Base-by-base conservation (phyloP, 2,797 vertebrate genomes). In the Diceros bicornis region DNA sequence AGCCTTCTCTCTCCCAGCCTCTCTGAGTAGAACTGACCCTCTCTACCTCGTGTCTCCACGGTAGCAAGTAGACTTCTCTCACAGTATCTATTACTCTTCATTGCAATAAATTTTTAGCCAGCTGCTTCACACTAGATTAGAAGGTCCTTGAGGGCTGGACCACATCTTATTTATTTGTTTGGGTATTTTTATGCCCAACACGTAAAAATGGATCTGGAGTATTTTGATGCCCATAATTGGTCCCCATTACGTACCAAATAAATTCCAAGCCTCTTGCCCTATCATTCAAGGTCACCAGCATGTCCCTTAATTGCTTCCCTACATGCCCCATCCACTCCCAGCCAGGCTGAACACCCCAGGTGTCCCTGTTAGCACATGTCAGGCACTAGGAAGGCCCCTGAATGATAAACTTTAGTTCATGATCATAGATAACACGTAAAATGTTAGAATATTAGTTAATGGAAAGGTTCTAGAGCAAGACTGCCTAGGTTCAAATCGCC, bases 301-400 rank as follows among this genome's bases (percentile, higher is more conserved):
- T 61, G 6, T 14, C 61, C 8, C 62, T 50, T 69, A 50, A 74
- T 69, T 34, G 32, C 25, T 79, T 78, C n/a, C 25, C 59, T 34
- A 5, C 7, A 7, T 34, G 21, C 27, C 44, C 23, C 32, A 21
- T 44, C 44, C 34, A n/a, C 44, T 50, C 41, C 55, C 59, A 64
- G 32, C 12, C 37, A 57, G 7, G 62, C n/a, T n/a, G 9, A 57
- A 68, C 3, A 6, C 25, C 12, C 32, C 1, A 1, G 1, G 8
- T 50, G 8, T 29, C 25, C 72, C 17, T 64, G n/a, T 74, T 57
- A 57, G 4, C 37, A 62, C 6, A 7, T 34, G 21, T 55, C 68
- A 81, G 59, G 59, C 17, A 41, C n/a, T 11, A 29, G 10, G 61
- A 47, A 77, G 86, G 6, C 18, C 47, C 37, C 37, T 72, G 44